A percentile compares a stretch with the other conserved stretches of the same genome.
phyloP scores from a whole-genome alignment of 35 echinoderm and acorn worm genomes.

The Ophioderma brevispina region DNA sequence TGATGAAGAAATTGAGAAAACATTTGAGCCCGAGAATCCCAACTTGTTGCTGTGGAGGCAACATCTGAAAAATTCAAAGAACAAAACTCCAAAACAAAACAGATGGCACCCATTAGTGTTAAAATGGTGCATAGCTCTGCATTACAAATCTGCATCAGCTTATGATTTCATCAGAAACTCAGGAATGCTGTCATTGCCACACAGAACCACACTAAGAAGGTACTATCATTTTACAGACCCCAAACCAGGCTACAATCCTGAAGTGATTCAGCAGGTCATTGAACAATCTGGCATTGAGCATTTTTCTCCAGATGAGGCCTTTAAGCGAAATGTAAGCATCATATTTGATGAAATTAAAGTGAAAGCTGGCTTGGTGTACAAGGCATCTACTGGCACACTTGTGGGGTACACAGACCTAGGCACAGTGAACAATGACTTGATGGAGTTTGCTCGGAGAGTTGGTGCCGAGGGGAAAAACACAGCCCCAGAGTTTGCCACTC shows the following conservation, averaged over 20 bases:
- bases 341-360: conserved; percentile 60
- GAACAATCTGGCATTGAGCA: background rate
- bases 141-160: background rate
- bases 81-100: background rate
- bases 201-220: background rate
- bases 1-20: background rate
- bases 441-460: background rate
- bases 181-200: background rate
- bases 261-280: background rate
- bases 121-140: background rate
- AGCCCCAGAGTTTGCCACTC: background rate
- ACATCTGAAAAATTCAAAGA: background rate
- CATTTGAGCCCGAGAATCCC: background rate
- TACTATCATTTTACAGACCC: background rate
- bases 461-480: background rate
- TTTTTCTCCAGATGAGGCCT: background rate
- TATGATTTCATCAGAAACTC: background rate
- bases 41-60: background rate
- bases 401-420: conserved; percentile 56
- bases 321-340: background rate
- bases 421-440: conserved; percentile 38
- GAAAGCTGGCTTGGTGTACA: conserved; percentile 39
- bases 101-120: conserved; percentile 1
- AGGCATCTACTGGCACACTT: conserved; percentile 6
- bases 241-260: background rate